Conservation (phyloP, 2,888 invertebrate species). For the Acleris emargana region DNA sequence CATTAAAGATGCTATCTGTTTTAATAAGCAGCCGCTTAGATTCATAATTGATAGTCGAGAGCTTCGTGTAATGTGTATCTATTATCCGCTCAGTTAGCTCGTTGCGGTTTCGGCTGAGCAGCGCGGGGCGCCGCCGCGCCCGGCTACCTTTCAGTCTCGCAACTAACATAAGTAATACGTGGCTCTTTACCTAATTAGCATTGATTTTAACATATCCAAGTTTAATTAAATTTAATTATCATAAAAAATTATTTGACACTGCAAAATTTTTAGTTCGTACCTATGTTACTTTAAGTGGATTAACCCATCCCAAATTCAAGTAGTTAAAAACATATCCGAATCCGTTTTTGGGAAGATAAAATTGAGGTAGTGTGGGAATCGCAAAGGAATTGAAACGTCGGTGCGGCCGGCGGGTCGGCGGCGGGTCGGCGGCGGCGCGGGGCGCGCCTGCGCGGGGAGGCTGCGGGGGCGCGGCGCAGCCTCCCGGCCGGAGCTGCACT, state of each 20-base stretch:
- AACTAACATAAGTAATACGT: neutral
- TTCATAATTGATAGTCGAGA: slow-evolving; percentile 33
- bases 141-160: neutral
- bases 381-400: slow-evolving; percentile 71
- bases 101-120: slow-evolving; percentile 19
- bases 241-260: too few relatives aligned
- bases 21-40: slow-evolving; percentile 29
- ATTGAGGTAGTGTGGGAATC: slow-evolving; percentile 49
- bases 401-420: slow-evolving; percentile 50
- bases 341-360: slow-evolving; percentile 8
- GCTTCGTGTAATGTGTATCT: slow-evolving; percentile 29
- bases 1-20: slow-evolving; percentile 19
- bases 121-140: slow-evolving; percentile 1
- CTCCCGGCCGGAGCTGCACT: slow-evolving; percentile 72
- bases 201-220: too few relatives aligned
- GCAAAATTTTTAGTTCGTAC: too few relatives aligned
- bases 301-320: too few relatives aligned
- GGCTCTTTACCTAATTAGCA: too few relatives aligned
- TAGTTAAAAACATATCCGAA: neutral
- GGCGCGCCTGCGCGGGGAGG: slow-evolving; percentile 49
- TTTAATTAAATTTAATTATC: too few relatives aligned
- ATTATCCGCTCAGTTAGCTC: slow-evolving; percentile 30
- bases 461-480: slow-evolving; percentile 72
- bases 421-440: slow-evolving; percentile 45
- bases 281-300: too few relatives aligned